Evolutionary conservation across 2,113 vertebrate species (phyloP), one percentile per base, ranked within the genome.

Genomic region (Alligator sinensis): DNA sequence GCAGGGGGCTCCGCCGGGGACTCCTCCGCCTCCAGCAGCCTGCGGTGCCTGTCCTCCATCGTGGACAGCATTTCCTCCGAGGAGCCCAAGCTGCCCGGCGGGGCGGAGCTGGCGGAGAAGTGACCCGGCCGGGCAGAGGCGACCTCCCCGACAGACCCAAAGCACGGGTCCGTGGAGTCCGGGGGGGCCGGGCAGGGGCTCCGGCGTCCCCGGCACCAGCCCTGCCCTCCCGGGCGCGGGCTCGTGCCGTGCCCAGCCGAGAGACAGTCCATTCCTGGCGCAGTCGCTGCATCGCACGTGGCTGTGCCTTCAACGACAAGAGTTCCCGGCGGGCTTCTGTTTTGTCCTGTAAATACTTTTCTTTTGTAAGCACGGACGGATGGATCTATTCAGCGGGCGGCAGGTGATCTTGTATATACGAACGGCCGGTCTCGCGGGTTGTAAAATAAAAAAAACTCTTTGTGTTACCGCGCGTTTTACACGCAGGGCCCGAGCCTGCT

Each of bases 1-100:
- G 60, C 92, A 98, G 98, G 97, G 97, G 97, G 97, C 97, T 96
- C 98, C 84, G 91, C 61, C 91, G 85, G 97, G 1, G 99, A 99
- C 91, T 98, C 99, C 2, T 98, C 99, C 1, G 99, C 98, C 9
- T 98, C 99, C 77, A 99, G 98, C 96, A 99, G 99, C 95, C 99
- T 99, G 25, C 98, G 99, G 47, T 98, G 98, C 25, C 98, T 99
- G 54, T 99, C 99, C 25, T 99, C 99, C 38, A 99, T 99, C 78
- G 99, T 99, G 96, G 98, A 99, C 98, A 99, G 99, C 94, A 99
- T 99, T 97, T 99, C 98, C 90, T 99, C 97, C 1, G 98, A 99
- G 58, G 98, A 99, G 34, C 97, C 96, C 90, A 99, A 98, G 82
- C 95, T 97, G 14, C 92, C 97, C 92, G 90, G 94, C 80, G 88